Percentiles rank a stretch among this genome's conserved stretches.
Conservation (phyloP, 2,888 invertebrate genomes). For the Tipula unca region DNA sequence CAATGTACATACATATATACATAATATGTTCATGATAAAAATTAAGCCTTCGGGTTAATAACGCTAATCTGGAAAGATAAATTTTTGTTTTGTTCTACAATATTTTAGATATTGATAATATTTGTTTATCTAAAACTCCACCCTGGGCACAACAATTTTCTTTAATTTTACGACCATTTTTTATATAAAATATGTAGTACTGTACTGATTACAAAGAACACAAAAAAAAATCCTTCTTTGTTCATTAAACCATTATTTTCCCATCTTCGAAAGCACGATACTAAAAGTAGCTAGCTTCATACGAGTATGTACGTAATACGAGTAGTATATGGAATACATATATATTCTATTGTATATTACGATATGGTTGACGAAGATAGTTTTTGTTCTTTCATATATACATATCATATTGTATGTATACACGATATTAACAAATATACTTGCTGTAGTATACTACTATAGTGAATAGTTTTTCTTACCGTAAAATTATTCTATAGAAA, state of each 20-base stretch:
- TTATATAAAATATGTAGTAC: not conserved
- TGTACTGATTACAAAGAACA: not conserved
- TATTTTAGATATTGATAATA: not conserved
- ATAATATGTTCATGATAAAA: not conserved
- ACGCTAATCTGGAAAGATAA: too few species aligned
- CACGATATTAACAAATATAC: not conserved
- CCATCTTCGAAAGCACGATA: not conserved
- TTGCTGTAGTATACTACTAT: too few species aligned
- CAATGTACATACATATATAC: not conserved
- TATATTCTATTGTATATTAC: not conserved
- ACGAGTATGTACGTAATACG: too few species aligned
- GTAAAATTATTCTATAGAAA: too few species aligned
- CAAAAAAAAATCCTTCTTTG: not conserved
- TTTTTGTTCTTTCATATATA: too few species aligned
- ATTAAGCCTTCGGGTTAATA: too few species aligned
- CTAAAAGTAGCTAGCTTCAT: too few species aligned
- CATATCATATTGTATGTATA: too few species aligned
- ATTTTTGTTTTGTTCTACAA: not conserved
- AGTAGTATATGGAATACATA: too few species aligned
- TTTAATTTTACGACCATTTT: too few species aligned
- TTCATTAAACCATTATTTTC: not conserved
- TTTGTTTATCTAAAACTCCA: not conserved
- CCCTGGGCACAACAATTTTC: not conserved
- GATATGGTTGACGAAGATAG: not conserved
- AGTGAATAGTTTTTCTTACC: too few species aligned